phyloP scores from a whole-genome alignment of 2,113 vertebrate genomes.

The Tautogolabrus adspersus region DNA sequence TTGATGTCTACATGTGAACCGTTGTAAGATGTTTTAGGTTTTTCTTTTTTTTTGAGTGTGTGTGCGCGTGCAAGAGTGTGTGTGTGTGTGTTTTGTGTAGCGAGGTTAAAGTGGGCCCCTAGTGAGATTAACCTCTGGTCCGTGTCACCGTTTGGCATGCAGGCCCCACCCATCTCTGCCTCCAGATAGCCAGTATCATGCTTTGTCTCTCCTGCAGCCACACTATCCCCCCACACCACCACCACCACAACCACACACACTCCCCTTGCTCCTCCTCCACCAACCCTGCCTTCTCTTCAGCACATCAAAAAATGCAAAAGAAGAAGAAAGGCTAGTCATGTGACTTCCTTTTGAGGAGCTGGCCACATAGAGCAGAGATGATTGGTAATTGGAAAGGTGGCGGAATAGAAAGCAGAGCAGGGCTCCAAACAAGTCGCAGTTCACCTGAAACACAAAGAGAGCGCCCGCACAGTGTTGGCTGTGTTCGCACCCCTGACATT shows the following conservation, averaged over 20 bases:
- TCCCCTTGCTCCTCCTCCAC: conserved; percentile 22
- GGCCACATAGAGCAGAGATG: conserved; percentile 81
- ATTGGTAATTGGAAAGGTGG: conserved; percentile 81
- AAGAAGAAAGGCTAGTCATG: conserved; percentile 85
- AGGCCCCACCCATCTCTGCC: conserved; percentile 84
- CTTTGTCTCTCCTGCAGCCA: conserved; percentile 88
- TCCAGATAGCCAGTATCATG: conserved; percentile 83
- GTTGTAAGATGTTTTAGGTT: conserved; percentile 56
- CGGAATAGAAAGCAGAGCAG: conserved; percentile 29
- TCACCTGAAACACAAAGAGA: conserved; percentile 40
- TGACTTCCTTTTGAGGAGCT: conserved; percentile 86
- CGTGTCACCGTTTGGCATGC: conserved; percentile 86
- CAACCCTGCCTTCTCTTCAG: conserved; percentile 46
- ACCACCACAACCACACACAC: not conserved
- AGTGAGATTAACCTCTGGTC: conserved; percentile 87
- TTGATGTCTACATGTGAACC: conserved; percentile 51
- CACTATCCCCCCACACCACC: conserved; percentile 35
- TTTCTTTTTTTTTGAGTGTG: conserved; percentile 26
- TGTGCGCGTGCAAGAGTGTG: conserved; percentile 38
- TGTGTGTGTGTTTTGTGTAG: conserved; percentile 80
- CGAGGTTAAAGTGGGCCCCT: conserved; percentile 85
- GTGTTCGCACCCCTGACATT: not conserved
- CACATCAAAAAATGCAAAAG: conserved; percentile 64
- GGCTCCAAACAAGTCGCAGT: conserved; percentile 34
- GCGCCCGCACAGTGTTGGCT: not conserved